phyloP scores from a whole-genome alignment of 2,797 vertebrate species.

The Lepilemur ruficaudatus region DNA sequence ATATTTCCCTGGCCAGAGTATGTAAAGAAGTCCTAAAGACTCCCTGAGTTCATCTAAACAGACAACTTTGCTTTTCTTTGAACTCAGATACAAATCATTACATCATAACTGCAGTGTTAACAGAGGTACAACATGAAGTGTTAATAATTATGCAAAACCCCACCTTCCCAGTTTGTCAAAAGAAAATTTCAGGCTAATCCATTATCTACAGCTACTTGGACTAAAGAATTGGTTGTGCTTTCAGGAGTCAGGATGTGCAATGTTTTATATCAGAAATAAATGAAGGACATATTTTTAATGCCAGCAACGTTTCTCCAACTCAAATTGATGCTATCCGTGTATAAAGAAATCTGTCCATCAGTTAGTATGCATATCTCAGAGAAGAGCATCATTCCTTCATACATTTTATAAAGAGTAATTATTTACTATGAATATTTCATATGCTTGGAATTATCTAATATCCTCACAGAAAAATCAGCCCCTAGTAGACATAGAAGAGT shows the following conservation, averaged over 20 bases:
- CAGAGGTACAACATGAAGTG: background rate
- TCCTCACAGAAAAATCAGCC: background rate
- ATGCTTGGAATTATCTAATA: background rate
- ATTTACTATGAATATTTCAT: background rate
- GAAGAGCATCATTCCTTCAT: background rate
- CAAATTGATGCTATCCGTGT: background rate
- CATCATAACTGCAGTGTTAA: background rate
- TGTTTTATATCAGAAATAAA: background rate
- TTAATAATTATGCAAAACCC: background rate
- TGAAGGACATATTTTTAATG: background rate
- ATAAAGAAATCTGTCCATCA: background rate
- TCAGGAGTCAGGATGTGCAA: background rate
- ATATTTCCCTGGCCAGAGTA: background rate
- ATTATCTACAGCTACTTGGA: background rate
- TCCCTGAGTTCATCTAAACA: background rate
- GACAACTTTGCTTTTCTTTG: background rate
- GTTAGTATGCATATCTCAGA: background rate
- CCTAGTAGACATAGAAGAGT: background rate
- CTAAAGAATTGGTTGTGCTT: background rate
- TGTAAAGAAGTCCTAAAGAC: background rate
- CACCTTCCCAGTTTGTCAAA: background rate
- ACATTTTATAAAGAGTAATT: background rate
- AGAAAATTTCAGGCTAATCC: background rate
- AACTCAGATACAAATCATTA: background rate
- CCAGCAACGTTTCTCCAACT: background rate